Base-by-base conservation (phyloP, 2,113 vertebrate species). In the Diphyllodes magnificus region DNA sequence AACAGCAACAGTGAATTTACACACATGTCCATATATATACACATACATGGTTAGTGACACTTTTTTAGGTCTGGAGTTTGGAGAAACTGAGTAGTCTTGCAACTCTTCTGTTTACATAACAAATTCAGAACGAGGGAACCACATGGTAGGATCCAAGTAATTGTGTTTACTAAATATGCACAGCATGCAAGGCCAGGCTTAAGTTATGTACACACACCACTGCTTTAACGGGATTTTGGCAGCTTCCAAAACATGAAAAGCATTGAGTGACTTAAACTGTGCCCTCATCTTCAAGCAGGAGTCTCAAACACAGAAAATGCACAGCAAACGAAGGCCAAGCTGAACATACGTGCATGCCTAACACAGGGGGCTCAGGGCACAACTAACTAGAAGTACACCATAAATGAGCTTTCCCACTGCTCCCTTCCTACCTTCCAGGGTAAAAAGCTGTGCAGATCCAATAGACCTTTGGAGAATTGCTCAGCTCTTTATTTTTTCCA, bases 141-240 rank as follows among this genome's bases (percentile, higher is more conserved):
- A 69, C 93, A 93, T 88, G 77, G 86, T 71, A 90, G 79, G 80
- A 81, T 90, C 80, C 88, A 95, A 96, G 57, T 84, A 94, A 93
- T 84, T 61, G 49, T 96, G 95, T 96, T 96, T 97, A 93, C 90
- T 95, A 94, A 94, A 92, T 88, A 93, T 13, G 53, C 82, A 90
- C 86, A 93, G 78, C 80, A 69, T 57, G 82, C 82, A 92, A 94
- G 61, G 61, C 88, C 80, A 57, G 90, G 90, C 90, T 93, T 93
- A 92, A 83, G 44, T 92, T 93, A 65, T 72, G 92, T 94, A 92
- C 80, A 96, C 82, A 97, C 86, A 60, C 40, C 8, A 1, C 76
- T 90, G 56, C 82, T 95, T 76, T 50, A 78, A 60, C 0, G 0
- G 80, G 88, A n/a, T 93, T 95, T 94, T 97, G 95, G 90, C 90